Conservation (phyloP, 2,113 vertebrate species). For the Agapornis roseicollis region DNA sequence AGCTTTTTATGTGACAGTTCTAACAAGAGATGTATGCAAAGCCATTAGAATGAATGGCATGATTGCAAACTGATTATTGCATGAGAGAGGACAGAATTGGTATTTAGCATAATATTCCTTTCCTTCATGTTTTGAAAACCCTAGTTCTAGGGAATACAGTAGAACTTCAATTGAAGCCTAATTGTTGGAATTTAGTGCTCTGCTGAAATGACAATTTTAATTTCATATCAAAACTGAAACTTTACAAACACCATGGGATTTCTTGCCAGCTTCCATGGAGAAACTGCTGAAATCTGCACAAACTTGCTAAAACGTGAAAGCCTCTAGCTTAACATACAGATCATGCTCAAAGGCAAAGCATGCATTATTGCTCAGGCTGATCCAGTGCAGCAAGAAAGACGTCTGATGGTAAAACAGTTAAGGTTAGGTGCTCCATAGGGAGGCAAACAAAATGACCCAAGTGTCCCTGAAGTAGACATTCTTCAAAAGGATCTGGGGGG, state of each 20-base stretch:
- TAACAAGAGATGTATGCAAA: constrained; percentile 38
- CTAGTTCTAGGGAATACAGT: constrained; percentile 20
- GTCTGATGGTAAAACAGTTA: neutral
- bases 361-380: neutral
- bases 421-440: neutral
- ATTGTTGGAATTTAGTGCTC: constrained; percentile 39
- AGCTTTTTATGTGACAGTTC: neutral
- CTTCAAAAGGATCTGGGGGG: neutral
- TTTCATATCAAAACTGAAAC: neutral
- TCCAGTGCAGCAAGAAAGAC: neutral
- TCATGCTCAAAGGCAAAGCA: neutral
- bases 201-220: constrained; percentile 31
- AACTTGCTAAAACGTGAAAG: neutral
- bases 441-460: neutral
- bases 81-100: constrained; percentile 21
- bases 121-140: constrained; percentile 34
- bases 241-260: neutral
- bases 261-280: neutral
- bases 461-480: neutral
- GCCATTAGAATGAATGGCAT: constrained; percentile 57
- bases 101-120: constrained; percentile 48
- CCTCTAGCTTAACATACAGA: neutral
- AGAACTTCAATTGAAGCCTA: constrained; percentile 1
- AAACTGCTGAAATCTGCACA: constrained; percentile 35
- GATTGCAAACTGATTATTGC: constrained; percentile 41